phyloP scores from a whole-genome alignment of 2,888 invertebrate species.

The Alloplasta piceator region DNA sequence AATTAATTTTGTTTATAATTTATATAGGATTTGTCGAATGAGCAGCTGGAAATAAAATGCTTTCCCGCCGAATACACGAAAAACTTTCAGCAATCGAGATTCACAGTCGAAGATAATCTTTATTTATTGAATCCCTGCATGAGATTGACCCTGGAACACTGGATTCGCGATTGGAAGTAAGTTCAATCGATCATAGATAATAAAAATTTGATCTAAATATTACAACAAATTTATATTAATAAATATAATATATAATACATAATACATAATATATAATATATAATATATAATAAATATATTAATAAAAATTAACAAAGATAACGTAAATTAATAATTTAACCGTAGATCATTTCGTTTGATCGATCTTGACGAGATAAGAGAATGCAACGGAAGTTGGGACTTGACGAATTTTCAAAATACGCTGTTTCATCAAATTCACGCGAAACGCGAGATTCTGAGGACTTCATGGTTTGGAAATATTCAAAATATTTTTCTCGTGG shows the following conservation, averaged over 20 bases:
- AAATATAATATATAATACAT: constrained; percentile 13
- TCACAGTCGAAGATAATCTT: constrained; percentile 85
- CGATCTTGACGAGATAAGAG: constrained; percentile 85
- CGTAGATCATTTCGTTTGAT: constrained; percentile 87
- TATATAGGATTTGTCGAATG: constrained; percentile 31
- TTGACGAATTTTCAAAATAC: constrained; percentile 87
- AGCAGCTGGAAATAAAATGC: constrained; percentile 51
- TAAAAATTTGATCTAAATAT: constrained; percentile 29
- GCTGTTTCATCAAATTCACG: constrained; percentile 87
- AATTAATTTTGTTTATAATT: too few species aligned
- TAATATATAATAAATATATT: too few species aligned
- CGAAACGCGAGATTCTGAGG: constrained; percentile 88
- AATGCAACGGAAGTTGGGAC: constrained; percentile 87
- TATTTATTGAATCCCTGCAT: constrained; percentile 93
- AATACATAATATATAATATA: too few species aligned
- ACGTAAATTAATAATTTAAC: constrained; percentile 2
- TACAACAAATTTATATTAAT: constrained; percentile 3
- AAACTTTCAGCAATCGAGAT: constrained; percentile 82
- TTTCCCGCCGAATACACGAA: constrained; percentile 49
- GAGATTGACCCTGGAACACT: constrained; percentile 90
- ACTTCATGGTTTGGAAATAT: constrained; percentile 88
- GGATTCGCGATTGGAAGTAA: constrained; percentile 91
- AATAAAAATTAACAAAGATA: not conserved
- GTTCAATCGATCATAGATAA: constrained; percentile 17
- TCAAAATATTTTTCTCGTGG: constrained; percentile 87